These are phyloP conservation scores for Prunella strophiata DNA, from an alignment of 2,797 vertebrate genomes.

Conservation along the genomic window DNA sequence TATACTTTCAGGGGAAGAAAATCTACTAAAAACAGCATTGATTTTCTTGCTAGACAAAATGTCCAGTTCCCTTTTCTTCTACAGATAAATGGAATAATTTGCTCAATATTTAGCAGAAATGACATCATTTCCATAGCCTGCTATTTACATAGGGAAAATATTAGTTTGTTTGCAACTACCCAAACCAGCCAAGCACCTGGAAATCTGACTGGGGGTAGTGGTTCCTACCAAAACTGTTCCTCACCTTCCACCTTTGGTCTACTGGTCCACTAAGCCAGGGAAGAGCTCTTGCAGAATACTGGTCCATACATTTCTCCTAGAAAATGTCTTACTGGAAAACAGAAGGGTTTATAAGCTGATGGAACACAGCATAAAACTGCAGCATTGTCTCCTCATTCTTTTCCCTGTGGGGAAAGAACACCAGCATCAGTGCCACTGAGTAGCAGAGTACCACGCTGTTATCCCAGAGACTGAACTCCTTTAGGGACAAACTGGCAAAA, in stretches of 20 bases:
- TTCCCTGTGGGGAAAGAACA: not conserved
- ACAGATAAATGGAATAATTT: not conserved
- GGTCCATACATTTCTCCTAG: not conserved
- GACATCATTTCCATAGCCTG: not conserved
- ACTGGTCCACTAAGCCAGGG: not conserved
- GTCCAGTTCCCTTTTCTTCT: not conserved
- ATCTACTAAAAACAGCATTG: not conserved
- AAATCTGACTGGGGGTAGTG: not conserved
- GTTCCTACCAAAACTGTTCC: not conserved
- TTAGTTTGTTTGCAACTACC: not conserved
- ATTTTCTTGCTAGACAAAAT: not conserved
- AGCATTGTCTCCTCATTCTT: not conserved
- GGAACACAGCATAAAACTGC: not conserved
- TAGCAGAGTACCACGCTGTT: rapidly evolving
- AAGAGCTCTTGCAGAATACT: not conserved
- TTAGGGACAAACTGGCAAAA: not conserved
- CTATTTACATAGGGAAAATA: not conserved
- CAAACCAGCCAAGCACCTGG: not conserved
- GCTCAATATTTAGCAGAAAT: not conserved
- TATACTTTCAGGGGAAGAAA: not conserved
- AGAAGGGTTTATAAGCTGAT: not conserved
- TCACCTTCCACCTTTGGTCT: not conserved
- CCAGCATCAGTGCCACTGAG: not conserved
- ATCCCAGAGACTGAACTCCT: not conserved
- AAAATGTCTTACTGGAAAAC: not conserved